Percentiles rank a stretch among this genome's conserved stretches.
Conservation (phyloP, 2,797 vertebrate genomes). For the Mico argentatus region DNA sequence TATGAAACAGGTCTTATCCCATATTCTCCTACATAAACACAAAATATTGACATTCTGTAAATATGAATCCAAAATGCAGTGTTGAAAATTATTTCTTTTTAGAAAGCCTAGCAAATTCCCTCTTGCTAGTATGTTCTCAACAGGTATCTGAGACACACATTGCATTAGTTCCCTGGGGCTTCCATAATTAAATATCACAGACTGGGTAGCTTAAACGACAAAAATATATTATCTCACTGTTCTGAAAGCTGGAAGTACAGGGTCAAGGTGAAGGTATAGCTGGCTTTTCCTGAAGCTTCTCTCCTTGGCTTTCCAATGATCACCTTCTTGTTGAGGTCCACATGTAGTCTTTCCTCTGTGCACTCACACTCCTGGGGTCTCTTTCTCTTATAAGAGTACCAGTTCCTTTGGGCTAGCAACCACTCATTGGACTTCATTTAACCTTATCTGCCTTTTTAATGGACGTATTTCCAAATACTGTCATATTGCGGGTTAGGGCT, state of each 20-base stretch:
- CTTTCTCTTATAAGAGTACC: neutral
- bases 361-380: neutral
- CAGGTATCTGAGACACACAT: neutral
- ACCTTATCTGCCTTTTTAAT: neutral
- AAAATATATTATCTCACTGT: neutral
- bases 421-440: neutral
- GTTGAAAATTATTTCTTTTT: neutral
- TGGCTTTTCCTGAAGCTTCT: neutral
- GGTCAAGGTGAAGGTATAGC: neutral
- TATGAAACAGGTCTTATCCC: neutral
- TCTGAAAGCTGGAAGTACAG: neutral
- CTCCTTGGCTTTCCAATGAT: neutral
- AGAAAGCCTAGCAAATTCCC: neutral
- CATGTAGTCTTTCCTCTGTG: neutral
- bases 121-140: neutral
- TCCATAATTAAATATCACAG: neutral
- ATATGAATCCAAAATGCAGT: constrained; percentile 32
- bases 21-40: constrained; percentile 20
- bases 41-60: constrained; percentile 45
- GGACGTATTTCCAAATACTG: neutral
- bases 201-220: neutral
- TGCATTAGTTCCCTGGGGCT: neutral
- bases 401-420: neutral
- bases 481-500: neutral
- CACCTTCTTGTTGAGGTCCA: neutral